A percentile compares a stretch with the other conserved stretches of the same genome.
Conservation (phyloP, 2,888 invertebrate species). For the Melinopterus prodromus region DNA sequence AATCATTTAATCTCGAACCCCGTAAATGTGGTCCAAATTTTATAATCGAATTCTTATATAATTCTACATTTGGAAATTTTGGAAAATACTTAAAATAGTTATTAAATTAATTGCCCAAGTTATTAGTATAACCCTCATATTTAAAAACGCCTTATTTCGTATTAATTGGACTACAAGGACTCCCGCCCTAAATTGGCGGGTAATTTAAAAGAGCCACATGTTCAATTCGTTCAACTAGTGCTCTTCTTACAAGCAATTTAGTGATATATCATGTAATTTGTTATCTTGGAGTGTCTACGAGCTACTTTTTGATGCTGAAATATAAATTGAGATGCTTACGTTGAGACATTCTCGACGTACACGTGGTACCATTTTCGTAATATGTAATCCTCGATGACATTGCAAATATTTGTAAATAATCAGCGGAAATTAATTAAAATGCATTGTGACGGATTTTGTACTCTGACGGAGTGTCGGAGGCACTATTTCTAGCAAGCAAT, state of each 20-base stretch:
- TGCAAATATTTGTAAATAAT: neutral
- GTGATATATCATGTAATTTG: neutral
- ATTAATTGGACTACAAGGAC: neutral
- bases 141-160: slow-evolving; percentile 10
- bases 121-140: neutral
- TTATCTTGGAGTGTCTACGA: neutral
- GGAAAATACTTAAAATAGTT: neutral
- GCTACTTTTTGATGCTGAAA: neutral
- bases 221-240: neutral
- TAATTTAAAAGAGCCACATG: slow-evolving; percentile 18
- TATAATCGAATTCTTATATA: slow-evolving; percentile 9
- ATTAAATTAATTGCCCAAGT: slow-evolving; percentile 12
- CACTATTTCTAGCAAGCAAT: neutral
- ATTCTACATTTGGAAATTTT: neutral
- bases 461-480: neutral
- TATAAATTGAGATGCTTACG: neutral
- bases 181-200: slow-evolving; percentile 14
- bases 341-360: neutral
- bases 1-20: slow-evolving; percentile 31
- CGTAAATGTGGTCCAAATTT: neutral
- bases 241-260: neutral
- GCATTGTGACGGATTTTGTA: neutral
- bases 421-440: neutral
- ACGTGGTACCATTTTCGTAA: neutral
- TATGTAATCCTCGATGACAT: neutral